Evolutionary conservation across 2,888 invertebrate species (phyloP), one percentile per base, ranked within the genome.

Genomic region (Melikaiella ostensackeni): DNA sequence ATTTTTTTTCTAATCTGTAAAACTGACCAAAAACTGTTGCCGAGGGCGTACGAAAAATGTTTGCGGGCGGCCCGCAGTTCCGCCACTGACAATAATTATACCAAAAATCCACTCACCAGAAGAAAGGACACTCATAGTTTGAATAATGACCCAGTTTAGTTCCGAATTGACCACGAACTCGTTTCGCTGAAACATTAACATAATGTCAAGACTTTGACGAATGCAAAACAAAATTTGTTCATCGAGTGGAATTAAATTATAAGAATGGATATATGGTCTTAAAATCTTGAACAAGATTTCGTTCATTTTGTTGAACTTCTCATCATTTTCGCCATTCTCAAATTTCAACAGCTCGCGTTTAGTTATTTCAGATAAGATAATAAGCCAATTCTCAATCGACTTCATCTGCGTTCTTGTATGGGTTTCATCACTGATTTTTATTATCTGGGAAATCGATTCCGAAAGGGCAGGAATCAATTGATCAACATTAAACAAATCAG

Each of bases 321-420:
- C 64, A 75, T 80, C 77, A 38, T 64, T 75, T 7, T 75, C 75
- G 75, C 61, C 33, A 38, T 35, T 76, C 2, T 64, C 70, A 74
- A 79, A 79, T 80, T 70, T 81, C 8, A 83, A 79, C 81, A 80
- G 66, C 76, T 81, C 70, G 75, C 62, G 70, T 75, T 86, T 81
- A 0, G 85, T 79, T 7, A 87, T 78, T 73, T 82, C 86, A 1
- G 83, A 81, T 21, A 87, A 78, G 61, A 88, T 81, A 4, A 82
- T 81, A 0, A 89, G 79, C 89, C 89, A 89, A 79, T 84, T 86
- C 35, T 87, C 84, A 21, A 89, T 85, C 13, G 79, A 80, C 76
- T 82, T 83, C 5, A 86, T 35, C 63, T 87, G 77, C 30, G 59
- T 16, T 38, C 79, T 73, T 19, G 84, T 77, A 78, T 85, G 82